Percentiles rank a stretch among this genome's conserved stretches.
Conservation (phyloP, 2,888 invertebrate genomes). For the Artemia sinica region DNA sequence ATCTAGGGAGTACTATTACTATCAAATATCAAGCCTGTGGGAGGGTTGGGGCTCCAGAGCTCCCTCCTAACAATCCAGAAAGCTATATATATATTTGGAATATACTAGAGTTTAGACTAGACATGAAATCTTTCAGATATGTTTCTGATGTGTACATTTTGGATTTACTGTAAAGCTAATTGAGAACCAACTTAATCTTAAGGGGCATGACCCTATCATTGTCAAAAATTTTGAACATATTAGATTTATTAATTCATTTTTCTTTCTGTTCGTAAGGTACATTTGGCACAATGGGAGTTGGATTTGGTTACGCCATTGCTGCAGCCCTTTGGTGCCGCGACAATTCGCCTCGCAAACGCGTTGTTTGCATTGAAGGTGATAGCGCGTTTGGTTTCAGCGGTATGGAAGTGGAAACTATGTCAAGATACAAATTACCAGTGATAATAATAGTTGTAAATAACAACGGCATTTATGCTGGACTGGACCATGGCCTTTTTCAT, state of each 20-base stretch:
- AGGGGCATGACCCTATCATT: no score
- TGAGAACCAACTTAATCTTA: no score
- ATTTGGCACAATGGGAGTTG: slow-evolving; percentile 94
- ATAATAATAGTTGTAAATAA: slow-evolving; percentile 83
- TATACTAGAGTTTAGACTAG: no score
- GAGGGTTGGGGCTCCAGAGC: no score
- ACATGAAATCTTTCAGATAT: no score
- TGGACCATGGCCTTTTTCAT: slow-evolving; percentile 53
- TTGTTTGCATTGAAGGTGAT: slow-evolving; percentile 88
- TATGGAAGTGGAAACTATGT: slow-evolving; percentile 94
- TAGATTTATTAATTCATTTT: background rate
- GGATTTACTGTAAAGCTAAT: no score
- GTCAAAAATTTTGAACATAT: no score
- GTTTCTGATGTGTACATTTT: no score
- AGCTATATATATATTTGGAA: no score
- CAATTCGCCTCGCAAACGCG: slow-evolving; percentile 56
- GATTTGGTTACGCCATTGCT: slow-evolving; percentile 76
- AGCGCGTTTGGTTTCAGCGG: slow-evolving; percentile 96
- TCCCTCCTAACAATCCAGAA: no score
- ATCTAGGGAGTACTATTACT: no score
- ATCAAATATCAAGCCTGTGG: no score
- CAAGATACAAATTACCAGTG: slow-evolving; percentile 77
- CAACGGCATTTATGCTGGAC: slow-evolving; percentile 79
- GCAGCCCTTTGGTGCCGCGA: slow-evolving; percentile 77
- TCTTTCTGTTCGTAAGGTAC: slow-evolving; percentile 37